Evolutionary conservation across 1,140 invertebrate genomes (phyloP).

Genomic region (Heliothis subflexa): DNA sequence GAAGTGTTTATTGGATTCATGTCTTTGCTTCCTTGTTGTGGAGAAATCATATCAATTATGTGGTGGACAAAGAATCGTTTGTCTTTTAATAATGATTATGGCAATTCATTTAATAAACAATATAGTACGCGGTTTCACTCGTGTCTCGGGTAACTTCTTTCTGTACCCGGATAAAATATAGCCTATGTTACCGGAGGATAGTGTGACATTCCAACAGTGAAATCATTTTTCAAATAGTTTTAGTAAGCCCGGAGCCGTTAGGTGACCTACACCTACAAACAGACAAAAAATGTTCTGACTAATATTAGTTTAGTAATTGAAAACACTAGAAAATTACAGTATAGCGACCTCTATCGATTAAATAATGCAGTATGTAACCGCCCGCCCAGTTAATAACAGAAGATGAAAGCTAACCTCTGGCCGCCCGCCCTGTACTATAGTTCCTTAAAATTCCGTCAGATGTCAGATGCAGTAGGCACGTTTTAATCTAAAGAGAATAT

Average conservation of each 20-base stretch:
- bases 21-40: constrained; percentile 6
- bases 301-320: too few species aligned
- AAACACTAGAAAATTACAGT: not conserved
- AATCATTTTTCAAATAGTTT: too few species aligned
- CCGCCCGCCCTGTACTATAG: constrained; percentile 22
- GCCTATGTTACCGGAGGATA: too few species aligned
- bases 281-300: too few species aligned
- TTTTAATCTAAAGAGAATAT: not conserved
- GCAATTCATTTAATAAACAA: too few species aligned
- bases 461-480: not conserved
- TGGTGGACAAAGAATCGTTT: not conserved
- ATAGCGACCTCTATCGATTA: constrained; percentile 28
- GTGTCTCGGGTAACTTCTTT: too few species aligned
- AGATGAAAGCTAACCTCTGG: constrained; percentile 1
- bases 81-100: not conserved
- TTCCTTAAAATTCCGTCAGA: constrained; percentile 20
- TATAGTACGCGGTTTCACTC: too few species aligned
- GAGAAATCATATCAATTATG: not conserved
- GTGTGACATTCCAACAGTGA: too few species aligned
- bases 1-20: not conserved
- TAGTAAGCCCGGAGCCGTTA: too few species aligned
- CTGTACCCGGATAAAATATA: too few species aligned
- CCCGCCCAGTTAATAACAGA: constrained; percentile 50
- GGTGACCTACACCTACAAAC: too few species aligned
- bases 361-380: constrained; percentile 15